These are phyloP conservation scores for Drosophila subquinaria DNA, from an alignment of 2,888 invertebrate species.

Conservation along the genomic window DNA sequence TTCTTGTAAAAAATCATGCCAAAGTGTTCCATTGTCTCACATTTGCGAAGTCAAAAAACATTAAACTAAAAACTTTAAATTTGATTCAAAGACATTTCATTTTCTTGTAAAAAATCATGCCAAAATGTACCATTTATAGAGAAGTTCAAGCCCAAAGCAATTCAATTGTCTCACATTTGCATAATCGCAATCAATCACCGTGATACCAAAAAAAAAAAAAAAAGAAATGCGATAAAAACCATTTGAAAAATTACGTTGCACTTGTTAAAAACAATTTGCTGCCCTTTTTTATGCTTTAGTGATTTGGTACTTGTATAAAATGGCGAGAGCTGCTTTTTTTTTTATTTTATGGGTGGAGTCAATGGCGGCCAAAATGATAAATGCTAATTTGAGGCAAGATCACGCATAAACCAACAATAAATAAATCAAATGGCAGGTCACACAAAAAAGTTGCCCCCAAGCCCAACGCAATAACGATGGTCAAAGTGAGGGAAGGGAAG, in stretches of 20 bases:
- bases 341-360: slow-evolving; percentile 25
- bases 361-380: slow-evolving; percentile 69
- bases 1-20: too few relatives aligned
- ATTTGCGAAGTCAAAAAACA: too few relatives aligned
- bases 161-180: slow-evolving; percentile 54
- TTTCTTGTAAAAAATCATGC: too few relatives aligned
- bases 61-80: too few relatives aligned
- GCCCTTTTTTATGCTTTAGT: slow-evolving; percentile 41
- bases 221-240: slow-evolving; percentile 26
- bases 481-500: neutral
- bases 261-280: slow-evolving; percentile 76
- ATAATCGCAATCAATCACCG: slow-evolving; percentile 83
- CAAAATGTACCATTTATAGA: slow-evolving; percentile 1
- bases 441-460: slow-evolving; percentile 66
- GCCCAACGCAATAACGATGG: slow-evolving; percentile 2
- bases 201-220: neutral
- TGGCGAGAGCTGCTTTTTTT: slow-evolving; percentile 16
- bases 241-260: slow-evolving; percentile 82
- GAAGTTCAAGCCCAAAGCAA: neutral
- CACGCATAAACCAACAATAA: slow-evolving; percentile 83
- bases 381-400: slow-evolving; percentile 83
- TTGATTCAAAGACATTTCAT: too few relatives aligned
- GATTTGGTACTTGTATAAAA: slow-evolving; percentile 45
- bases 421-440: slow-evolving; percentile 82
- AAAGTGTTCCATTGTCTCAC: too few relatives aligned